phyloP scores from a whole-genome alignment of 2,888 invertebrate species.

The Sarcophaga caerulescens region DNA sequence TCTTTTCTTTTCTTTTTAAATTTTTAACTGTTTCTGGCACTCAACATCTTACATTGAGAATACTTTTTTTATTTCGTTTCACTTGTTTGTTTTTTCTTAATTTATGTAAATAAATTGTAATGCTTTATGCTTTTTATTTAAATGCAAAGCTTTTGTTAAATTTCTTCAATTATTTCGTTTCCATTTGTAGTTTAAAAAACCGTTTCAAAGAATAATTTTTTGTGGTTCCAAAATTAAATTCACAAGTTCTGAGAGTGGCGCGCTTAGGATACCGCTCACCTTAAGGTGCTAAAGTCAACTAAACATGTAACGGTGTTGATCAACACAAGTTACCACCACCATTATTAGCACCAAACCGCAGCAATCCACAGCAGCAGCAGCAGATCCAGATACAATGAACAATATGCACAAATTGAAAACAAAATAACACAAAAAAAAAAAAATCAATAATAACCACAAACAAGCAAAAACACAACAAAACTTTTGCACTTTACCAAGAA shows the following conservation, averaged over 20 bases:
- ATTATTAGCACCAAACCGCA: constrained; percentile 3
- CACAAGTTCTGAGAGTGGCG: constrained; percentile 33
- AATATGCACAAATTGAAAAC: constrained; percentile 28
- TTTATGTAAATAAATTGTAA: constrained; percentile 27
- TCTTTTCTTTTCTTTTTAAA: constrained; percentile 16
- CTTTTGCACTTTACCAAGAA: constrained; percentile 66
- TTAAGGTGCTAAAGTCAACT: constrained; percentile 68
- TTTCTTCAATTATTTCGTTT: constrained; percentile 14
- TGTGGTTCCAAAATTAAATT: neutral
- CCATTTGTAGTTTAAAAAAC: constrained; percentile 26
- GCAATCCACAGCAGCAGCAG: neutral
- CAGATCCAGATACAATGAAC: constrained; percentile 12
- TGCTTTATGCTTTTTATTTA: constrained; percentile 18
- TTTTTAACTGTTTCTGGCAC: constrained; percentile 23
- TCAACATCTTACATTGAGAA: constrained; percentile 36
- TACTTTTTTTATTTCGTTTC: constrained; percentile 52
- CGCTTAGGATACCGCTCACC: constrained; percentile 61
- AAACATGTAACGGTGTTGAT: constrained; percentile 66
- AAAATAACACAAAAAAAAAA: constrained; percentile 11
- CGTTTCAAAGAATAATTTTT: constrained; percentile 24
- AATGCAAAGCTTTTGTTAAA: constrained; percentile 18
- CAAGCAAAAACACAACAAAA: constrained; percentile 24
- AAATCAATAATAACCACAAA: constrained; percentile 20
- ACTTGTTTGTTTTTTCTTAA: constrained; percentile 18
- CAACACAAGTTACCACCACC: constrained; percentile 63